A percentile compares a stretch with the other conserved stretches of the same genome.
phyloP scores from a whole-genome alignment of 2,113 vertebrate genomes.

The Aptenodytes forsteri region DNA sequence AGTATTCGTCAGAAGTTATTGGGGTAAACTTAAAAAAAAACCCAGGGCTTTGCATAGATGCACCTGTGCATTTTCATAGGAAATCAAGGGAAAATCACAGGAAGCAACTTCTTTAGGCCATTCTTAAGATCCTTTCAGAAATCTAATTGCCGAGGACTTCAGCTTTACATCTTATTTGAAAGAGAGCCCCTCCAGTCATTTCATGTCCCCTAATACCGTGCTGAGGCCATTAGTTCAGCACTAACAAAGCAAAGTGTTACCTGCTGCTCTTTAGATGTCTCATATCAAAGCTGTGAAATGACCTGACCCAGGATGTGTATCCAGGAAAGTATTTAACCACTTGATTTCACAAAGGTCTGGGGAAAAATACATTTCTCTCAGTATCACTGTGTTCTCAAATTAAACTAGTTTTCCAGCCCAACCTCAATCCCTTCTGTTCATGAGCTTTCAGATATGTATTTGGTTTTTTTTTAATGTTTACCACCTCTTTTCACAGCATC shows the following conservation, averaged over 20 bases:
- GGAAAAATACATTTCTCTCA: not conserved
- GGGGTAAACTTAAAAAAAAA: not conserved
- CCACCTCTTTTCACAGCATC: not conserved
- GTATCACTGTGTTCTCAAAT: not conserved
- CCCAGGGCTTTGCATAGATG: not conserved
- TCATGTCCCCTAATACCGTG: not conserved
- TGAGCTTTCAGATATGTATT: not conserved
- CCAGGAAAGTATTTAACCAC: not conserved
- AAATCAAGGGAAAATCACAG: not conserved
- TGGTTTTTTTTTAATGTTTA: not conserved
- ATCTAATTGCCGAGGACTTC: not conserved
- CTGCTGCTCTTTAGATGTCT: not conserved
- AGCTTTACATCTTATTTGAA: not conserved
- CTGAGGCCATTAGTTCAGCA: not conserved
- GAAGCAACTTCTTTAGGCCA: not conserved
- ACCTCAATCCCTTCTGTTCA: not conserved
- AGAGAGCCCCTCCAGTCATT: not conserved
- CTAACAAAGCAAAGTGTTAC: not conserved
- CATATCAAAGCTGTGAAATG: not conserved
- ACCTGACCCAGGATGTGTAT: not conserved
- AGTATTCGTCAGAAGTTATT: not conserved
- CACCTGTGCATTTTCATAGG: not conserved
- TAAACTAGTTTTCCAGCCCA: not conserved
- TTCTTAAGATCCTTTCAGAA: not conserved
- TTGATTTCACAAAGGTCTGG: not conserved